Conservation (phyloP, 2,888 invertebrate genomes). For the Pseudolycoriella hygida region DNA sequence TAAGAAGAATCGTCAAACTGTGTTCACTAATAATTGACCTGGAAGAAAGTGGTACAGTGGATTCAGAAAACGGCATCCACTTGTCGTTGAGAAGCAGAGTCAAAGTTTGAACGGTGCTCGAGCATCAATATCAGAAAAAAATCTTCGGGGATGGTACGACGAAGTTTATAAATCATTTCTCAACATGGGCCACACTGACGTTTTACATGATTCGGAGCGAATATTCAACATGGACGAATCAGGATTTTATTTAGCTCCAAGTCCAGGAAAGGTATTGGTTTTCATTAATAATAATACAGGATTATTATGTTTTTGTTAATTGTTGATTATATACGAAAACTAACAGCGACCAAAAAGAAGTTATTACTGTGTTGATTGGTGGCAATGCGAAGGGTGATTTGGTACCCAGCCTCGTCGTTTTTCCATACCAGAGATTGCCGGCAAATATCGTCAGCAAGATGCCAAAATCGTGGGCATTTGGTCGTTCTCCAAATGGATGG, state of each 20-base stretch:
- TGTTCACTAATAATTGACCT: not conserved
- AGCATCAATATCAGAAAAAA: not conserved
- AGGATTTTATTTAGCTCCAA: not conserved
- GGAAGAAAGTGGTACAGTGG: not conserved
- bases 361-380: not conserved
- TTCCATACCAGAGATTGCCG: not conserved
- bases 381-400: not conserved
- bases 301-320: too few relatives aligned
- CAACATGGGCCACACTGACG: not conserved
- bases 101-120: not conserved
- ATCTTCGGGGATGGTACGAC: not conserved
- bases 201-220: not conserved
- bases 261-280: not conserved
- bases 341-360: too few relatives aligned
- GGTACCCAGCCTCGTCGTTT: not conserved
- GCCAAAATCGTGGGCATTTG: constrained; percentile 8
- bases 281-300: not conserved
- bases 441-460: not conserved
- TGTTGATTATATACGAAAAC: too few relatives aligned
- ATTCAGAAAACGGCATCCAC: not conserved
- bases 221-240: not conserved
- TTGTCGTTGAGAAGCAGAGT: not conserved
- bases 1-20: too few relatives aligned
- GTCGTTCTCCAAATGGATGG: constrained; percentile 22
- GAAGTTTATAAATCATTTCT: not conserved